Conservation (phyloP, 2,888 invertebrate species). For the Emmelina monodactyla region DNA sequence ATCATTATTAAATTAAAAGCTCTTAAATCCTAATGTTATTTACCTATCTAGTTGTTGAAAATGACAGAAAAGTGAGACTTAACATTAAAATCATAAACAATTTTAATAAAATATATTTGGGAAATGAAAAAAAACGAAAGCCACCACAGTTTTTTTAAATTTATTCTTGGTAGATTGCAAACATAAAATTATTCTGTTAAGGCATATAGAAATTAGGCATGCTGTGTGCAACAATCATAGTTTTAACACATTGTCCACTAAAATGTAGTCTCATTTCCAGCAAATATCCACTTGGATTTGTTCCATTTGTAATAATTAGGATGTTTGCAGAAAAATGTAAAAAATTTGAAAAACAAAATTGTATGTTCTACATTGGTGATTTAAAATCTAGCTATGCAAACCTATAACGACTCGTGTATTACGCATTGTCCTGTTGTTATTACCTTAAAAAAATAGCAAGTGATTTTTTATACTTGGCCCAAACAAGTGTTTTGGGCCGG, state of each 20-base stretch:
- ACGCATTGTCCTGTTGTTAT: constrained; percentile 41
- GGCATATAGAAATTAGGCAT: too few species aligned
- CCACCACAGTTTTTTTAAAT: too few species aligned
- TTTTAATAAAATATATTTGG: too few species aligned
- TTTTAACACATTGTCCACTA: too few species aligned
- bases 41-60: constrained; percentile 25
- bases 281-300: constrained; percentile 22
- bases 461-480: constrained; percentile 26
- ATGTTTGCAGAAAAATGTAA: constrained; percentile 25
- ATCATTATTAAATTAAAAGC: too few species aligned
- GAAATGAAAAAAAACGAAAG: too few species aligned
- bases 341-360: constrained; percentile 24
- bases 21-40: constrained; percentile 11
- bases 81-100: constrained; percentile 20
- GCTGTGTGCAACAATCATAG: too few species aligned
- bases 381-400: constrained; percentile 36
- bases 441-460: constrained; percentile 35
- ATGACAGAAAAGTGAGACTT: constrained; percentile 43
- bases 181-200: too few species aligned
- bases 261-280: constrained; percentile 40
- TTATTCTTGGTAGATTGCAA: too few species aligned
- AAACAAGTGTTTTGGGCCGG: constrained; percentile 7
- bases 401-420: constrained; percentile 35
- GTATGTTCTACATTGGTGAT: constrained; percentile 7
- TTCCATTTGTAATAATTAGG: constrained; percentile 26